Conservation (phyloP, 2,113 vertebrate genomes). For the Uria lomvia region DNA sequence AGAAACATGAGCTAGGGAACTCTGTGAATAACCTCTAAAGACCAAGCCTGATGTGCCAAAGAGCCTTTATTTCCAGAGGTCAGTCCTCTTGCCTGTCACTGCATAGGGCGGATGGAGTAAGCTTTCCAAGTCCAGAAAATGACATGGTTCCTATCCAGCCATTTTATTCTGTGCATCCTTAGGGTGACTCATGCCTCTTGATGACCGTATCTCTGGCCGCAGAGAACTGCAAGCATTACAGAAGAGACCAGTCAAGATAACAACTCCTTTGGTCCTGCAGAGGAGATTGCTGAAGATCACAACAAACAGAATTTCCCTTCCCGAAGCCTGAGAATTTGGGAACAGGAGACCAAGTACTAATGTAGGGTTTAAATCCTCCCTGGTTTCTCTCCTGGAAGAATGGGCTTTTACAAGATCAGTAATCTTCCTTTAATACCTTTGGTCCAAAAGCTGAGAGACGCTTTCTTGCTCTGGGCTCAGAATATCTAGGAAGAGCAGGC, state of each 20-base stretch:
- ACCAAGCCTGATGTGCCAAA: neutral
- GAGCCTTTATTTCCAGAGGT: neutral
- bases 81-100: neutral
- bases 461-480: neutral
- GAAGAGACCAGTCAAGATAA: neutral
- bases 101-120: neutral
- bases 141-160: neutral
- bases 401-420: neutral
- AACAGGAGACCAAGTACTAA: neutral
- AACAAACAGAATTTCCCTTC: neutral
- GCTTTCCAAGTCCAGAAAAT: neutral
- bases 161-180: neutral
- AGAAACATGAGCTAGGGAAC: neutral
- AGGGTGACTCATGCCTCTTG: neutral
- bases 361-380: neutral
- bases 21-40: slow-evolving; percentile 7
- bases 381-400: neutral
- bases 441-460: neutral
- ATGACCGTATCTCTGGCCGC: neutral
- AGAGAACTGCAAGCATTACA: neutral
- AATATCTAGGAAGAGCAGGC: neutral
- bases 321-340: neutral
- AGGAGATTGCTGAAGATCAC: neutral
- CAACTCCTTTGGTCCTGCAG: neutral
- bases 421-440: neutral